Conservation (phyloP, 2,888 invertebrate species). For the Hirtodrosophila cameraria region DNA sequence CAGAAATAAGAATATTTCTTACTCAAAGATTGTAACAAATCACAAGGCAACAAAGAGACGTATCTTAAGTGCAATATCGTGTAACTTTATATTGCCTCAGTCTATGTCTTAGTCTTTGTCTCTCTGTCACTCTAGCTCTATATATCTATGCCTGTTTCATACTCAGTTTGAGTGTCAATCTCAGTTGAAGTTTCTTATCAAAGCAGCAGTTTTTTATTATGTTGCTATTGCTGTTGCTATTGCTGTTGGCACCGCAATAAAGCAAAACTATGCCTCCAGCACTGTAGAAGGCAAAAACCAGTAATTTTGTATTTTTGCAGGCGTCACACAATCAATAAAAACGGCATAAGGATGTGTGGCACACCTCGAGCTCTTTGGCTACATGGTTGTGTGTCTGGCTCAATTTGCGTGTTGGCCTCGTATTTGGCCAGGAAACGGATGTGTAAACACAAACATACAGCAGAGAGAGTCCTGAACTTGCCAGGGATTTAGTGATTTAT, state of each 20-base stretch:
- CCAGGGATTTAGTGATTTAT: slow-evolving; percentile 61
- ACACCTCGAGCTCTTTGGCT: slow-evolving; percentile 25
- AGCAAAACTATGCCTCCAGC: slow-evolving; percentile 64
- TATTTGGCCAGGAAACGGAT: slow-evolving; percentile 64
- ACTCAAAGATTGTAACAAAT: slow-evolving; percentile 8
- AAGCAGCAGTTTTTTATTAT: slow-evolving; percentile 39
- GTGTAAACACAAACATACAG: slow-evolving; percentile 52
- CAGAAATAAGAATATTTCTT: slow-evolving; percentile 5
- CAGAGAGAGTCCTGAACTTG: slow-evolving; percentile 32
- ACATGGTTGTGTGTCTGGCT: slow-evolving; percentile 33
- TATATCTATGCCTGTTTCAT: background rate
- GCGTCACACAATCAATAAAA: slow-evolving; percentile 30
- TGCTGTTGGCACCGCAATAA: slow-evolving; percentile 57
- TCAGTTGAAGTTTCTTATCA: slow-evolving; percentile 51
- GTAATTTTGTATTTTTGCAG: slow-evolving; percentile 27
- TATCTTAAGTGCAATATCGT: slow-evolving; percentile 66
- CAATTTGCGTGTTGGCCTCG: slow-evolving; percentile 62
- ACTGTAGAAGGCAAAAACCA: slow-evolving; percentile 5
- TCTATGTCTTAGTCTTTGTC: slow-evolving; percentile 2
- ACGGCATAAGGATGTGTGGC: slow-evolving; percentile 23
- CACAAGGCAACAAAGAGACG: slow-evolving; percentile 2
- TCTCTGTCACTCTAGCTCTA: background rate
- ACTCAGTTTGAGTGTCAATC: slow-evolving; percentile 55
- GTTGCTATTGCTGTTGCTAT: slow-evolving; percentile 35
- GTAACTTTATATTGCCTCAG: slow-evolving; percentile 30